Percentiles rank a stretch among this genome's conserved stretches.
Evolutionary conservation across 2,888 invertebrate species (phyloP).

Genomic region (Drosophila bunnanda): DNA sequence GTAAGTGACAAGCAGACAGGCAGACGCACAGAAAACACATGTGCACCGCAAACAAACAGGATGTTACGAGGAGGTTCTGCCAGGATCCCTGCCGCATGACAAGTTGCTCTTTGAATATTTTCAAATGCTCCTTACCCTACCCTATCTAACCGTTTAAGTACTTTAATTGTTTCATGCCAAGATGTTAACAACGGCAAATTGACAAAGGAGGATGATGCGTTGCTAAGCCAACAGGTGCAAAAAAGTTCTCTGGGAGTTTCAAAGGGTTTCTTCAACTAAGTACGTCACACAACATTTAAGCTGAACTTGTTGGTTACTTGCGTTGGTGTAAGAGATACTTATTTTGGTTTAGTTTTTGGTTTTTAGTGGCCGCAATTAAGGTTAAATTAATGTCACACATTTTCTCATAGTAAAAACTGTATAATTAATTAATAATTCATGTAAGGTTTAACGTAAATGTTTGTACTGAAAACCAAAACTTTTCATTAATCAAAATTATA

Average conservation of each 20-base stretch:
- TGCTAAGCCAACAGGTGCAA: neutral
- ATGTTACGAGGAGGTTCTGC: slow-evolving; percentile 28
- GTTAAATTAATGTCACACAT: too few relatives aligned
- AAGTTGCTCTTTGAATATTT: slow-evolving; percentile 70
- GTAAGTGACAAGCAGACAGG: slow-evolving; percentile 78
- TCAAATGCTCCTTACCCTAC: slow-evolving; percentile 31
- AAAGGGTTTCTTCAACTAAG: neutral
- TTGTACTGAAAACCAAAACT: too few relatives aligned
- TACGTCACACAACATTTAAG: neutral
- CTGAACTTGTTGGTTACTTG: neutral
- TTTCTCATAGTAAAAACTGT: too few relatives aligned
- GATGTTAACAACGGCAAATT: slow-evolving; percentile 35
- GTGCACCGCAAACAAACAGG: slow-evolving; percentile 79
- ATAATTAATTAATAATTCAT: too few relatives aligned
- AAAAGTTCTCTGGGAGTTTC: neutral
- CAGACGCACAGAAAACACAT: slow-evolving; percentile 78
- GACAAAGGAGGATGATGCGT: neutral
- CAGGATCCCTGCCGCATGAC: slow-evolving; percentile 44
- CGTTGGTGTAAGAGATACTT: neutral
- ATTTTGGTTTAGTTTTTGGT: neutral
- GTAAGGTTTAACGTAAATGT: too few relatives aligned
- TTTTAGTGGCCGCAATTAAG: too few relatives aligned
- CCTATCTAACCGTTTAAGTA: slow-evolving; percentile 54
- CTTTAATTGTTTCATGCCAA: slow-evolving; percentile 70
- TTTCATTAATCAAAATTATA: too few relatives aligned